phyloP scores from a whole-genome alignment of 1,140 invertebrate species.

The Apocrypta bakeri region DNA sequence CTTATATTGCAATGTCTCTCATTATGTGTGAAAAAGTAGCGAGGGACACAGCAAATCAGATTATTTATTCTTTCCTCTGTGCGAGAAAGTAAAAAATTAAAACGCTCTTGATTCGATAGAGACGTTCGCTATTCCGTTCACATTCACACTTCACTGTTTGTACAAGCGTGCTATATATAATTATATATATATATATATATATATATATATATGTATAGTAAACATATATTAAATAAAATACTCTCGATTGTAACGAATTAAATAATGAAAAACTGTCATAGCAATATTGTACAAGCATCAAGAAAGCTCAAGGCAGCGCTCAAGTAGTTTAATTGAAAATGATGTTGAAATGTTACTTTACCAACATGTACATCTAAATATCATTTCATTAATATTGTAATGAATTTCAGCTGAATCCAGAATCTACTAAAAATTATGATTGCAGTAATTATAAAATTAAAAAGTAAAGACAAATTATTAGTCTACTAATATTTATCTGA shows the following conservation, averaged over 20 bases:
- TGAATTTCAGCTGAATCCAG: conserved; percentile 32
- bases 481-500: neutral
- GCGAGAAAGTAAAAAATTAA: conserved; percentile 32
- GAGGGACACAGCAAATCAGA: neutral
- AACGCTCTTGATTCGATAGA: conserved; percentile 34
- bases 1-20: neutral
- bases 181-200: conserved; percentile 17
- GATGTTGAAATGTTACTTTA: conserved; percentile 9
- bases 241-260: conserved; percentile 53
- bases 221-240: conserved; percentile 58
- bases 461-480: neutral
- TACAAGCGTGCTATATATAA: conserved; percentile 54
- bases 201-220: conserved; percentile 22
- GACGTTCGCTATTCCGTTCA: conserved; percentile 34
- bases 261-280: conserved; percentile 40
- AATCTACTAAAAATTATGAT: conserved; percentile 20
- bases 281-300: conserved; percentile 50
- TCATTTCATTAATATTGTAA: conserved; percentile 28
- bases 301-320: conserved; percentile 21
- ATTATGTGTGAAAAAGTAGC: conserved; percentile 28
- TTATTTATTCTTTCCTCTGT: conserved; percentile 6
- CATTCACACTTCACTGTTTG: conserved; percentile 47
- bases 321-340: neutral
- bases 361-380: neutral
- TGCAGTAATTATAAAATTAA: neutral